Base-by-base conservation (phyloP, 2,888 invertebrate genomes). In the Limnephilus marmoratus region DNA sequence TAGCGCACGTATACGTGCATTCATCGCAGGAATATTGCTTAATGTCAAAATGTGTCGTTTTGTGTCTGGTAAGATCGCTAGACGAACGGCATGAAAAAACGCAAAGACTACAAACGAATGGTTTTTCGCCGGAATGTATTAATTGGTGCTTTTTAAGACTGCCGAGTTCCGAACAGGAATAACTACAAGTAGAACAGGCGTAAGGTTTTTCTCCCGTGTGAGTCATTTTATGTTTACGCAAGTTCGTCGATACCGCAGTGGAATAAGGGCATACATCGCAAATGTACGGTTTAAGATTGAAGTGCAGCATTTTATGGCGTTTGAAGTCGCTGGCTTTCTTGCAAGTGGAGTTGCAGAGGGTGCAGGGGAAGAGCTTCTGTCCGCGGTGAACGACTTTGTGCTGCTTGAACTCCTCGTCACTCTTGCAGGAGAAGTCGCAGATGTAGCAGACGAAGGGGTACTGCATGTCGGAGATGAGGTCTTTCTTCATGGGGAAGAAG, bases 261-360 rank as follows among this genome's bases (percentile, higher is more conserved):
- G 90, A 83, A 68, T 90, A 90, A 3, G 83, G 68, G 12, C 90
- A 90, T 18, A 49, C 24, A 41, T 90, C 90, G 53, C 90, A 90
- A 15, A 53, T 68, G 83, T 81, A 90, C 24, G 90, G 90, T 29
- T 90, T 90, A 15, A 90, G 41, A 49, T 83, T 83, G 24, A 90
- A 82, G 83, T 90, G 90, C 12, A 83, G 41, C 83, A 90, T 83
- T 49, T 90, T 90, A 85, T 90, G 90, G 31, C 90, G 90, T 49
- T 90, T 90, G 90, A 90, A 90, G 53, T 90, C 90, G 82, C 90
- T 82, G 83, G 90, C 82, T 34, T 90, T 90, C 37, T 90, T 90
- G 53, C 82, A 83, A 0, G 81, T 83, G 49, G 90, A 81, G 29
- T 83, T 83, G 81, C 90, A 90, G 15, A 90, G 49, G 13, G 81